phyloP scores from a whole-genome alignment of 1,140 invertebrate genomes.

The Paracyclopina nana region DNA sequence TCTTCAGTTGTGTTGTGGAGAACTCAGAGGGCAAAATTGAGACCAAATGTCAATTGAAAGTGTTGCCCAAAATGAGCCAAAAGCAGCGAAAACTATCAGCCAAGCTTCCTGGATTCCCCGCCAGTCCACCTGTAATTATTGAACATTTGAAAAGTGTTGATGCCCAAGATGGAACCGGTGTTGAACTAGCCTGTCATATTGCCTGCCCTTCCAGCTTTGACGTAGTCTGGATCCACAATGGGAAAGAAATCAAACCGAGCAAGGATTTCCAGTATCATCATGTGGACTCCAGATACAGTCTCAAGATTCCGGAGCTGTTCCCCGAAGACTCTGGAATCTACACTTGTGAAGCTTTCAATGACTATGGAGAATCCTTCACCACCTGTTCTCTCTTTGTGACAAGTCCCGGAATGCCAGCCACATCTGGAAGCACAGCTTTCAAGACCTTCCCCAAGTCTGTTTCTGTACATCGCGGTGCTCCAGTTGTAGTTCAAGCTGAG shows the following conservation, averaged over 20 bases:
- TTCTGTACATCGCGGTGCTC: too few relatives aligned
- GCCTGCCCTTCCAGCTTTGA: constrained; percentile 67
- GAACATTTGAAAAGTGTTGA: constrained; percentile 54
- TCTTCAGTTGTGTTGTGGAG: constrained; percentile 64
- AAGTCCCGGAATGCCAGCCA: constrained; percentile 30
- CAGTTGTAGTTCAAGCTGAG: constrained; percentile 55
- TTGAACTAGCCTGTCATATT: constrained; percentile 62
- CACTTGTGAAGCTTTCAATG: constrained; percentile 89
- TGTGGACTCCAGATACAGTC: constrained; percentile 69
- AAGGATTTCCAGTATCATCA: constrained; percentile 86
- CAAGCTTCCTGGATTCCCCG: constrained; percentile 31
- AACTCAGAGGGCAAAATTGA: constrained; percentile 66
- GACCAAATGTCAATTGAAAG: constrained; percentile 51
- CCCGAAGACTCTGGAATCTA: constrained; percentile 81
- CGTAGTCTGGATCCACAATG: constrained; percentile 85
- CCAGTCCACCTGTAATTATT: too few relatives aligned
- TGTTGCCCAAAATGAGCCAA: constrained; percentile 18
- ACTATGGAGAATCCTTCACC: constrained; percentile 76
- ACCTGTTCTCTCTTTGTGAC: constrained; percentile 62
- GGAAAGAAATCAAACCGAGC: constrained; percentile 85
- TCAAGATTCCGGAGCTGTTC: constrained; percentile 81
- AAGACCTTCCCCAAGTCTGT: constrained; percentile 13
- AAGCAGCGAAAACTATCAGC: background rate
- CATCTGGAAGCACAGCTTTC: background rate
- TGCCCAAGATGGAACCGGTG: constrained; percentile 64